These are phyloP conservation scores for Colinus virginianus DNA, from an alignment of 2,113 vertebrate species.

Conservation along the genomic window DNA sequence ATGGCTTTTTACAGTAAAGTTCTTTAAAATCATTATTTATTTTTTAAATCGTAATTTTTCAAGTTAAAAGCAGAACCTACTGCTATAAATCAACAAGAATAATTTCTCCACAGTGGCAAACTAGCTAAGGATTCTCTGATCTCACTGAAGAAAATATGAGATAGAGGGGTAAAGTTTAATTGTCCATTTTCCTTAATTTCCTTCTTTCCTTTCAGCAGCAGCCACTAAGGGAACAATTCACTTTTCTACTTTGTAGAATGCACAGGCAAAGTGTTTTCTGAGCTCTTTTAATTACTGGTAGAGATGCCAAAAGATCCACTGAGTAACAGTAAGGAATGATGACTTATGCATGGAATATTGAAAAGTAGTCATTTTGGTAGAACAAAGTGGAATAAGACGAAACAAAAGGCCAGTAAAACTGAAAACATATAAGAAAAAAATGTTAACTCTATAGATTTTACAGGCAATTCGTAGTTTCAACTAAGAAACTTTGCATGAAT, in stretches of 20 bases:
- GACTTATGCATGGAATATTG: conserved; percentile 49
- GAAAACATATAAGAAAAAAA: conserved; percentile 31
- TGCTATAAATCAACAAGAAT: conserved; percentile 31
- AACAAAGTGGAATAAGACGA: conserved; percentile 46
- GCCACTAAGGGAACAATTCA: conserved; percentile 47
- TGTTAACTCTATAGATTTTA: not conserved
- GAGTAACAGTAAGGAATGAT: conserved; percentile 49
- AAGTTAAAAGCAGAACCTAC: not conserved
- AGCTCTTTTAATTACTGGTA: conserved; percentile 59
- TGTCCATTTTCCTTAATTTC: conserved; percentile 48
- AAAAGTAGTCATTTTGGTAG: conserved; percentile 39
- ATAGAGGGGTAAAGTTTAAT: conserved; percentile 57
- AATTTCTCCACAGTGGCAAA: conserved; percentile 13
- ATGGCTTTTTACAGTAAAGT: not conserved
- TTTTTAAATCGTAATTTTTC: conserved; percentile 12
- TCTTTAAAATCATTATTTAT: not conserved
- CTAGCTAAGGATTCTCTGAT: conserved; percentile 45
- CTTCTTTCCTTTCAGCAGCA: conserved; percentile 31
- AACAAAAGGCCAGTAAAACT: conserved; percentile 32
- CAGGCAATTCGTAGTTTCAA: conserved; percentile 37
- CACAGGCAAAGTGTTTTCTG: conserved; percentile 40
- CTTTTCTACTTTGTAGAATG: conserved; percentile 21
- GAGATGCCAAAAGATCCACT: conserved; percentile 37
- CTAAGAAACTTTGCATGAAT: conserved; percentile 46
- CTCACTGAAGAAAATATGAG: conserved; percentile 60